phyloP scores from a whole-genome alignment of 2,113 vertebrate genomes.

The Phyllostomus discolor region DNA sequence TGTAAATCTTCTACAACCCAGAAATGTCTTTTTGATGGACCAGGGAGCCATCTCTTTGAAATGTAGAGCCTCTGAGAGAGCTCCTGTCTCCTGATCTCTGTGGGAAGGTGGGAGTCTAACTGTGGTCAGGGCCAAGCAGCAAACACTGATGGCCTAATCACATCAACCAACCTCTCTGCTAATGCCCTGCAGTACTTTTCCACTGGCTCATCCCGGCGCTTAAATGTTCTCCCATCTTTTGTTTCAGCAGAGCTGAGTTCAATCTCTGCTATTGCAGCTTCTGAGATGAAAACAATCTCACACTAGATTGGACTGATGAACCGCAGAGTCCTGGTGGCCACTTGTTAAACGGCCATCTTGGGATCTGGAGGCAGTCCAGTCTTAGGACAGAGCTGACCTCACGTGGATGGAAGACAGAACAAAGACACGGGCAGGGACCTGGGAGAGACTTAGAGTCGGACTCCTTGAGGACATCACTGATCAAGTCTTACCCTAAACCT shows the following conservation, averaged over 20 bases:
- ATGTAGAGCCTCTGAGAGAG: neutral
- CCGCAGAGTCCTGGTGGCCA: neutral
- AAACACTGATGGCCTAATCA: neutral
- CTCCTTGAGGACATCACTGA: neutral
- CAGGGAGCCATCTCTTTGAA: neutral
- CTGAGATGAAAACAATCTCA: neutral
- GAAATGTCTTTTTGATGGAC: neutral
- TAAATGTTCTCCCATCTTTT: neutral
- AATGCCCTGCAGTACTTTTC: neutral
- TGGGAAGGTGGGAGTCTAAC: neutral
- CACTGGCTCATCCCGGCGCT: neutral
- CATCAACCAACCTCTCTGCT: neutral
- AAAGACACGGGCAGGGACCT: neutral
- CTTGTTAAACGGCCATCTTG: neutral
- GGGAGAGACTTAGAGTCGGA: neutral
- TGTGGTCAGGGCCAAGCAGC: neutral
- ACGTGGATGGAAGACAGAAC: neutral
- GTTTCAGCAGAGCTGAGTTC: neutral
- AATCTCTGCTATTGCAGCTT: neutral
- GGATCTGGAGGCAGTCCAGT: neutral
- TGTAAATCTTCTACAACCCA: neutral
- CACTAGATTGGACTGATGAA: neutral
- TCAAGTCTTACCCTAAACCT: neutral
- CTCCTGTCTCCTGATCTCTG: neutral
- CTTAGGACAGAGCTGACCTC: neutral